Evolutionary conservation across 2,888 invertebrate species (phyloP).

Genomic region (Drymonia ruficornis): DNA sequence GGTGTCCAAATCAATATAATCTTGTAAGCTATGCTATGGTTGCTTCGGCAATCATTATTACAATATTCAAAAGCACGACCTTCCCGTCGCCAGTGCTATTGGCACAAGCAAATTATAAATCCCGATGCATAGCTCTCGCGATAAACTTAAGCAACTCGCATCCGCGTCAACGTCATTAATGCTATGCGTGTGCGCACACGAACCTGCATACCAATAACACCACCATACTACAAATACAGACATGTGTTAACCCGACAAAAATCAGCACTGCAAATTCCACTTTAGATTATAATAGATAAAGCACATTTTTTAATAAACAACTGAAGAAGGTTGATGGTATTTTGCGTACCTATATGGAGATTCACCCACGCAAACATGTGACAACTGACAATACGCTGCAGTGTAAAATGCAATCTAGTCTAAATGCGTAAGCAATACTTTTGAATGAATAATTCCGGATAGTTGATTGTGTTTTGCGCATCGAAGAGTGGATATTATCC

Average conservation of each 20-base stretch:
- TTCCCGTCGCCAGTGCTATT: constrained; percentile 2
- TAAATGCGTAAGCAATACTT: too few relatives aligned
- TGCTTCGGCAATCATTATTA: too few relatives aligned
- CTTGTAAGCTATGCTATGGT: too few relatives aligned
- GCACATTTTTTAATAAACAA: not conserved
- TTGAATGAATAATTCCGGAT: not conserved
- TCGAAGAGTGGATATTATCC: constrained; percentile 23
- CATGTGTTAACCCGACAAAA: not conserved
- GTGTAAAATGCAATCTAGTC: too few relatives aligned
- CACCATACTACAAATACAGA: not conserved
- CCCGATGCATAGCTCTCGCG: constrained; percentile 1
- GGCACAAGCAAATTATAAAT: constrained; percentile 3
- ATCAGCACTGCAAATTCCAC: not conserved
- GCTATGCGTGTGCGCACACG: constrained; percentile 29
- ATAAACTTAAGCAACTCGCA: constrained; percentile 16
- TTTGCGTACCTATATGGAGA: too few relatives aligned
- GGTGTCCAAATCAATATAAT: too few relatives aligned
- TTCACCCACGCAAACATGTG: too few relatives aligned
- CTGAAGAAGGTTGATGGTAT: not conserved
- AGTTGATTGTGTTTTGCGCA: not conserved
- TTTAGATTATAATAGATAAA: not conserved
- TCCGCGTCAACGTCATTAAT: constrained; percentile 32
- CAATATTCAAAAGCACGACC: constrained; percentile 1
- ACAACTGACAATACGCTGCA: too few relatives aligned
- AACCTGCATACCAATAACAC: constrained; percentile 8